These are phyloP conservation scores for Grallaria varia DNA, from an alignment of 2,113 vertebrate species.

Conservation along the genomic window DNA sequence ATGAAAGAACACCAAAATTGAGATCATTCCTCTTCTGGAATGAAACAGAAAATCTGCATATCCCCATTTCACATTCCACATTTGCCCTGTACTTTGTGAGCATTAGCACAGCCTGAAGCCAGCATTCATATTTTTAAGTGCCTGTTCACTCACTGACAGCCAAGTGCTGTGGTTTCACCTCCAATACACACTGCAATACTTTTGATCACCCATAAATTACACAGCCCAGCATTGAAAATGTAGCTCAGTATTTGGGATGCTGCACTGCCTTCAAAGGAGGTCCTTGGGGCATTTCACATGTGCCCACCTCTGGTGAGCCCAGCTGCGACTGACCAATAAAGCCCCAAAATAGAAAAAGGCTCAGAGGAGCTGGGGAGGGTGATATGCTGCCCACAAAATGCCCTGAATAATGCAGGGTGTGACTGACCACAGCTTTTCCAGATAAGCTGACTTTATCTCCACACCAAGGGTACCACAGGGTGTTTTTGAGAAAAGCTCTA, in stretches of 20 bases:
- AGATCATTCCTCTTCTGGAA: neutral
- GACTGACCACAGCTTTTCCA: neutral
- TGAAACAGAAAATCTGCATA: neutral
- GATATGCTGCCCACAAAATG: neutral
- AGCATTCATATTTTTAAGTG: neutral
- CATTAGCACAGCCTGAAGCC: neutral
- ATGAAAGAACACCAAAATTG: neutral
- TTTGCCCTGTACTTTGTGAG: neutral
- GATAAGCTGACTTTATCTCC: neutral
- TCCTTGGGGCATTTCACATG: neutral
- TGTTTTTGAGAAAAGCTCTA: neutral
- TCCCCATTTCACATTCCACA: accelerated
- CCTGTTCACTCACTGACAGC: neutral
- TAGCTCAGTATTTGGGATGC: neutral
- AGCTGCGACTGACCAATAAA: neutral
- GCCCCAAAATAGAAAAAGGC: neutral
- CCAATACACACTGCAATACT: neutral
- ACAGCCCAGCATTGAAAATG: neutral
- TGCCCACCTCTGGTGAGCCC: neutral
- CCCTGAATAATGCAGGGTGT: neutral
- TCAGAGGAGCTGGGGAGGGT: neutral
- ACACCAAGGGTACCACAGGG: neutral
- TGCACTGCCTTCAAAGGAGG: neutral
- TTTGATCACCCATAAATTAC: neutral
- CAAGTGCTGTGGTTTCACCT: neutral